These are phyloP conservation scores for Melikaiella ostensackeni DNA, from an alignment of 2,888 invertebrate genomes.

Conservation along the genomic window DNA sequence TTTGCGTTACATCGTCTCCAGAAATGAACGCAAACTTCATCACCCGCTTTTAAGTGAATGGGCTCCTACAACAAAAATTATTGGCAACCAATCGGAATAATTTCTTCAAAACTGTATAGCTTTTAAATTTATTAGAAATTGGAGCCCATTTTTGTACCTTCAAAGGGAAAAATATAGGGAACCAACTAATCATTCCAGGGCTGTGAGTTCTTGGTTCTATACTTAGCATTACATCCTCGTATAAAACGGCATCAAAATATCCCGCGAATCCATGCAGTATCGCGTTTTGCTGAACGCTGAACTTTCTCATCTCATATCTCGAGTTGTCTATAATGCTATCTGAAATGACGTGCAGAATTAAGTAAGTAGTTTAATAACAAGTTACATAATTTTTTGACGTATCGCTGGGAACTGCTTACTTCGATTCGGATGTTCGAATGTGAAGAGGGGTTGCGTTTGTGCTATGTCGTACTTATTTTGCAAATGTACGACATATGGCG, in stretches of 20 bases:
- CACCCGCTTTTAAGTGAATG: conserved; percentile 84
- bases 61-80: conserved; percentile 81
- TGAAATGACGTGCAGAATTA: conserved; percentile 59
- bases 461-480: conserved; percentile 90
- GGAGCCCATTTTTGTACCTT: conserved; percentile 79
- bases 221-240: conserved; percentile 90
- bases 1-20: conserved; percentile 90
- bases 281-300: conserved; percentile 85
- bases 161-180: conserved; percentile 96
- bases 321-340: conserved; percentile 83
- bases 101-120: background rate
- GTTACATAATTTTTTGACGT: background rate
- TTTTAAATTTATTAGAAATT: background rate
- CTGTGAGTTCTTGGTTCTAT: conserved; percentile 94
- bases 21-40: conserved; percentile 87
- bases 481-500: conserved; percentile 95
- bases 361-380: background rate
- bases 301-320: conserved; percentile 84
- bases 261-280: conserved; percentile 97
- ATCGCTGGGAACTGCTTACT: conserved; percentile 71
- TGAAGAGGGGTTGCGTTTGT: conserved; percentile 87
- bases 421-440: conserved; percentile 93
- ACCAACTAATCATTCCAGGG: conserved; percentile 98
- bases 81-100: conserved; percentile 19
- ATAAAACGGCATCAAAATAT: conserved; percentile 94